Evolutionary conservation across 2,113 vertebrate genomes (phyloP).

Genomic region (Pyxicephalus adspersus): DNA sequence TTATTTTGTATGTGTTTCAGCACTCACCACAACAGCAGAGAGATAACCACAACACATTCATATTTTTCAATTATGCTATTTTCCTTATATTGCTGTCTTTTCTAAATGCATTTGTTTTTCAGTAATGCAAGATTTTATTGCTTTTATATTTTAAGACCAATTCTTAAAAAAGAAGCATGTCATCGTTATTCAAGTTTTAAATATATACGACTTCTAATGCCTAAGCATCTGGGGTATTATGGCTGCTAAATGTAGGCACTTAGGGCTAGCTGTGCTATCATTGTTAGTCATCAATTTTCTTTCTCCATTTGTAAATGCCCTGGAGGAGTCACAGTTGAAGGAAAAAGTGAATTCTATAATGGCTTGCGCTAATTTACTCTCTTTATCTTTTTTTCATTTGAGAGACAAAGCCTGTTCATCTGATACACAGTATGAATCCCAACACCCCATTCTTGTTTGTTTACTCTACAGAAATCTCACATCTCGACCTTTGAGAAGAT

Average conservation of each 20-base stretch:
- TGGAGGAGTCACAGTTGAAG: constrained; percentile 18
- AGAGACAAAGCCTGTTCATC: constrained; percentile 36
- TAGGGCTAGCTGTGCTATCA: neutral
- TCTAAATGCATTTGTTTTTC: neutral
- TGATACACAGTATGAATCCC: constrained; percentile 39
- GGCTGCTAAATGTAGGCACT: constrained; percentile 5
- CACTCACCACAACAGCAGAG: neutral
- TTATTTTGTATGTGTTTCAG: neutral
- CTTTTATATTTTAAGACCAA: too few relatives aligned
- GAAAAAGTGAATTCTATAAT: constrained; percentile 34
- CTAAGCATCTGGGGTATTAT: neutral
- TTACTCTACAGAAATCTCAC: constrained; percentile 86
- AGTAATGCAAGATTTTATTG: too few relatives aligned
- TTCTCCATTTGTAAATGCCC: constrained; percentile 27
- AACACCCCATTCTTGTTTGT: constrained; percentile 41
- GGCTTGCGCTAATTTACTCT: constrained; percentile 36
- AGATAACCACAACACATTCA: neutral
- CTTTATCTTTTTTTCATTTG: constrained; percentile 38
- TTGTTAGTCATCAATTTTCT: constrained; percentile 28
- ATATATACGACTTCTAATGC: too few relatives aligned
- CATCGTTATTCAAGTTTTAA: too few relatives aligned
- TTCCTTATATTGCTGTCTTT: neutral
- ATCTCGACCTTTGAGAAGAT: constrained; percentile 99
- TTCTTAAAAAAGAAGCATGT: too few relatives aligned
- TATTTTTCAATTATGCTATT: neutral